Conservation (phyloP, 2,797 vertebrate genomes). For the Enteromius fasciolatus region DNA sequence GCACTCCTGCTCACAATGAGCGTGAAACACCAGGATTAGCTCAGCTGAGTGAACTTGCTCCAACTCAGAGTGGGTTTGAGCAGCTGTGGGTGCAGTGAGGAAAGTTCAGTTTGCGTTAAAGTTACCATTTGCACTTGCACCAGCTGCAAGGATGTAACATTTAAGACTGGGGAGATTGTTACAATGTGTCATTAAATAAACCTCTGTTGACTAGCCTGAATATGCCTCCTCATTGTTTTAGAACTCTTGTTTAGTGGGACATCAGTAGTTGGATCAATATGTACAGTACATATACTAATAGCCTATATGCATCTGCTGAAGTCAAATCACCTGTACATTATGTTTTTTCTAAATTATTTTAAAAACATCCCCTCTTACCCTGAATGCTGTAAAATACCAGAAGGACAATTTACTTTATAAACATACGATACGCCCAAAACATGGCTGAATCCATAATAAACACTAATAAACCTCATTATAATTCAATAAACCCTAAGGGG, state of each 20-base stretch:
- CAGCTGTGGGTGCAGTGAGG: neutral
- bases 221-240: neutral
- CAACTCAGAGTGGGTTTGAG: neutral
- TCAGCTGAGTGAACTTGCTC: constrained; percentile 20
- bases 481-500: neutral
- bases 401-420: neutral
- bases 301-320: neutral
- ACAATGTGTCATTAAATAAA: neutral
- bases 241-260: neutral
- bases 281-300: neutral
- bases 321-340: neutral
- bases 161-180: neutral
- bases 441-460: neutral
- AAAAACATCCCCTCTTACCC: neutral
- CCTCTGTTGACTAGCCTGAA: neutral
- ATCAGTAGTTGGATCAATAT: neutral
- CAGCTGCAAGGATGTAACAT: neutral
- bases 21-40: constrained; percentile 75
- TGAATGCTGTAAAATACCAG: neutral
- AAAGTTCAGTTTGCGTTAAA: neutral
- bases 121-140: neutral
- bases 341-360: neutral
- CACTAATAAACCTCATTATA: neutral
- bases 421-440: neutral
- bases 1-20: constrained; percentile 77